Base-by-base conservation (phyloP, 2,113 vertebrate species). In the Ceratotherium simum region DNA sequence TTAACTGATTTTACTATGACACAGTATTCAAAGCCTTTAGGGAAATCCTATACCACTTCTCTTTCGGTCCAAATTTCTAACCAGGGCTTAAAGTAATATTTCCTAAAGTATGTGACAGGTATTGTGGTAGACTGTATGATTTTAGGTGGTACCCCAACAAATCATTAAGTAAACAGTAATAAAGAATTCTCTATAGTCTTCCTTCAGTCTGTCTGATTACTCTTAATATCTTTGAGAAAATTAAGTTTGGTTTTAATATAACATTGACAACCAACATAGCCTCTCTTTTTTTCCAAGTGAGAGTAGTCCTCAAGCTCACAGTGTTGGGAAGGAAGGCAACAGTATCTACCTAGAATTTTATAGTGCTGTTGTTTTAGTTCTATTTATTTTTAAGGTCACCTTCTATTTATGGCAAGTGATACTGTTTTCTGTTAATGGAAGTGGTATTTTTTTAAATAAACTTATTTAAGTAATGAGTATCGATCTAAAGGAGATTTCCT, bases 11-110 rank as follows among this genome's bases (percentile, higher is more conserved):
- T 82, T 87, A 75, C 60, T 93, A 25, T 81, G 62, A 76, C 36
- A 56, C 31, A 64, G 42, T 70, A 75, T 91, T 96, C 69, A 96
- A 39, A 65, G 91, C 36, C 42, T 91, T 39, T 64, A 79, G 86
- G 54, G 75, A 90, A 90, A 86, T 33, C 14, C 75, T 93, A 18
- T 58, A 73, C 46, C 80, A 85, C 72, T 86, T 92, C 18, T 80
- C n/a, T 76, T 97, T 92, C 51, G 48, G 60, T 64, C 20, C 20
- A 88, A 70, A 91, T 94, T 91, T 94, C 54, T 83, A 94, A 82
- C 48, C 39, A 78, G 27, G 5, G 42, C 42, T 91, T 87, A 91
- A 93, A 87, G 42, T 78, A 64, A 16, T 87, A 78, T 64, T 97
- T 51, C 67, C 60, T 89, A 18, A 96, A 86, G 51, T 83, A 16